These are phyloP conservation scores for Piprites chloris DNA, from an alignment of 2,113 vertebrate species.

Conservation along the genomic window DNA sequence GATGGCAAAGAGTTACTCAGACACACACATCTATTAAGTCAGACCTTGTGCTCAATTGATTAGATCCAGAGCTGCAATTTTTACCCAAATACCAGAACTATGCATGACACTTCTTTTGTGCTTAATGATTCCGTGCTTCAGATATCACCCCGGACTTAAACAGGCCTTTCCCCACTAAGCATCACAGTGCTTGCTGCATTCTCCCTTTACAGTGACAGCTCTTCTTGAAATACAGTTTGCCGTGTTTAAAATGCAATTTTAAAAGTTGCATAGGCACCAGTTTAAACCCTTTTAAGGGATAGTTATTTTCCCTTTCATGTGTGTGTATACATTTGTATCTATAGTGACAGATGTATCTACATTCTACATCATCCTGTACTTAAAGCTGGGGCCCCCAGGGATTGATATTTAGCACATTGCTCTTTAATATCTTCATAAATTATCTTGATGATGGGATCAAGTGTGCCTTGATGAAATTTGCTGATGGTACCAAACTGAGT, in stretches of 20 bases:
- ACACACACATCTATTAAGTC: neutral
- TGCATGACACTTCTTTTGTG: neutral
- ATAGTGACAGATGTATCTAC: neutral
- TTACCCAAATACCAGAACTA: neutral
- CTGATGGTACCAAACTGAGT: neutral
- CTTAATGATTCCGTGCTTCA: neutral
- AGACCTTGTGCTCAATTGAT: neutral
- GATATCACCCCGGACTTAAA: neutral
- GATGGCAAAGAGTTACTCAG: neutral
- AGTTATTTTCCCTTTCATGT: neutral
- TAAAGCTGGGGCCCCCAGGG: neutral
- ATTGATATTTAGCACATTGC: neutral
- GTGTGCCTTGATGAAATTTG: neutral
- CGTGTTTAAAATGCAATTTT: neutral
- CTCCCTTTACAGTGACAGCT: neutral
- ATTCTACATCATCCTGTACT: neutral
- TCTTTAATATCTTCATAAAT: neutral
- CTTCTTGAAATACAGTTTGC: neutral
- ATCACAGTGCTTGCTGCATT: neutral
- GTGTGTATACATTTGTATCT: neutral
- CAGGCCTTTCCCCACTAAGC: neutral
- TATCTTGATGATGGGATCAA: neutral
- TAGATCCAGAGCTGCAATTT: constrained; percentile 17
- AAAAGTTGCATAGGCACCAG: neutral
- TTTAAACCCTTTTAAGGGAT: neutral